Percentiles rank a stretch among this genome's conserved stretches.
phyloP scores from a whole-genome alignment of 2,797 vertebrate species.

The Hypotaenidia okinawae region DNA sequence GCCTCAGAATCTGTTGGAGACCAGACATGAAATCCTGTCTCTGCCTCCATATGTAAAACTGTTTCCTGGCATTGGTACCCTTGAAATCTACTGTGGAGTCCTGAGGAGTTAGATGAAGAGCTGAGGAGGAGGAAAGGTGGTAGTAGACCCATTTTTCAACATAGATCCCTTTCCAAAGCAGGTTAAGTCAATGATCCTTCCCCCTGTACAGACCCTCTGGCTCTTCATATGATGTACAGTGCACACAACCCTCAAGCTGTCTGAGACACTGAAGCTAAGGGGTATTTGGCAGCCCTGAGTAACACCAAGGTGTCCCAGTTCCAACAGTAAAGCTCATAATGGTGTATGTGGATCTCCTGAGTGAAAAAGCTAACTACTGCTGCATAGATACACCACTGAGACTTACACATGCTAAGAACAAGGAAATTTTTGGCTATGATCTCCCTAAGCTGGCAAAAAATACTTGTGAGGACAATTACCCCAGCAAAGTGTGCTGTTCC shows the following conservation, averaged over 20 bases:
- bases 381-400: fast-evolving
- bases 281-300: background rate
- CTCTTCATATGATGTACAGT: fast-evolving
- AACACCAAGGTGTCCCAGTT: background rate
- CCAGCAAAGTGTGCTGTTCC: background rate
- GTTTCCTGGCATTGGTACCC: background rate
- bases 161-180: background rate
- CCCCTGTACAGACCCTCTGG: background rate
- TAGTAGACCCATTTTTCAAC: background rate
- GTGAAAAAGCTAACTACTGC: fast-evolving
- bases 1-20: background rate
- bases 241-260: fast-evolving
- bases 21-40: background rate
- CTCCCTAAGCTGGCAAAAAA: background rate
- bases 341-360: background rate
- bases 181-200: background rate
- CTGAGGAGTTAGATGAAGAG: background rate
- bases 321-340: background rate
- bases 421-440: background rate
- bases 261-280: background rate
- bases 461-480: background rate
- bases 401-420: fast-evolving
- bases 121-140: background rate
- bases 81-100: background rate
- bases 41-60: fast-evolving